phyloP scores from a whole-genome alignment of 2,797 vertebrate genomes.

The Phrynocephalus vlangalii region DNA sequence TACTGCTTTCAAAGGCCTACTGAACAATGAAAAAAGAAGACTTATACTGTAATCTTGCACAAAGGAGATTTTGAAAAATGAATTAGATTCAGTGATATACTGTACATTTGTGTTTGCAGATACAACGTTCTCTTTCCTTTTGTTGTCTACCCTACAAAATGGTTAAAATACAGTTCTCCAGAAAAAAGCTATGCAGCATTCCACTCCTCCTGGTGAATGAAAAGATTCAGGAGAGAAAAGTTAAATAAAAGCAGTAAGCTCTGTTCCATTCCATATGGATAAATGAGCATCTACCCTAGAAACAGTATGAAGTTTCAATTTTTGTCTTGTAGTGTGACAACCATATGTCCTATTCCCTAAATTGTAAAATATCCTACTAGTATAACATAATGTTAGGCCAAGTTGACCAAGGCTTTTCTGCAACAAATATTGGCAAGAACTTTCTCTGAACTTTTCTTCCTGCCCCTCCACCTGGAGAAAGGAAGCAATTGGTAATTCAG shows the following conservation, averaged over 20 bases:
- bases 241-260: not conserved
- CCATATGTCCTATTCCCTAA: not conserved
- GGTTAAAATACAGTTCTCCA: not conserved
- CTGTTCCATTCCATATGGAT: not conserved
- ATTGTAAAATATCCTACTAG: not conserved
- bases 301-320: not conserved
- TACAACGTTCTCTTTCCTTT: not conserved
- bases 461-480: not conserved
- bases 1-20: not conserved
- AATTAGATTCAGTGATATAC: not conserved
- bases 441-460: not conserved
- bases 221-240: not conserved
- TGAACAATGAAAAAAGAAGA: not conserved
- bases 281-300: not conserved
- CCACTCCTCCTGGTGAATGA: not conserved
- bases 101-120: not conserved
- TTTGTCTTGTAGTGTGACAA: conserved; percentile 5
- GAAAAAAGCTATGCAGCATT: not conserved
- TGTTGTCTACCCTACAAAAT: not conserved
- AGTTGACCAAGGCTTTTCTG: not conserved
- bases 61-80: not conserved
- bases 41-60: not conserved
- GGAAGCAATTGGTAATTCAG: conserved; percentile 7
- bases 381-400: not conserved
- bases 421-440: not conserved